A percentile compares a stretch with the other conserved stretches of the same genome.
Evolutionary conservation across 2,113 vertebrate genomes (phyloP).

Genomic region (Lepidothrix coronata): DNA sequence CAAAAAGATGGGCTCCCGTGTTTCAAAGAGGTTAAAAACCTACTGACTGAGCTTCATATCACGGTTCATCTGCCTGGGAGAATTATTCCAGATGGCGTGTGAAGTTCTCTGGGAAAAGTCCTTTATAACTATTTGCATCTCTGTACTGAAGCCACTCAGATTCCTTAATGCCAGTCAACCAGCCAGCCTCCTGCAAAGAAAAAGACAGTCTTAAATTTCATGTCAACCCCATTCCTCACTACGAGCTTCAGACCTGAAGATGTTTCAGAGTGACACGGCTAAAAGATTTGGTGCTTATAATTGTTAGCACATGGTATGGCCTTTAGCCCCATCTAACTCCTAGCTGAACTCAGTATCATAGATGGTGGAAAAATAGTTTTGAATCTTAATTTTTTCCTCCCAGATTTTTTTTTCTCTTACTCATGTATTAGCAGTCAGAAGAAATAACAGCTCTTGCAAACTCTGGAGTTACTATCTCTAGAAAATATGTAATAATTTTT

Average conservation of each 20-base stretch:
- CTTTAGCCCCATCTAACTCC: background rate
- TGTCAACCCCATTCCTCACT: background rate
- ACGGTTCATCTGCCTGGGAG: background rate
- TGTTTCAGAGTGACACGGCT: background rate
- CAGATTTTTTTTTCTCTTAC: background rate
- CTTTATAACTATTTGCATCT: constrained; percentile 77
- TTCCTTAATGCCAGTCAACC: constrained; percentile 92
- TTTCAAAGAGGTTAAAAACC: constrained; percentile 66
- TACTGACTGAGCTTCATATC: constrained; percentile 32
- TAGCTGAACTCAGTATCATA: background rate
- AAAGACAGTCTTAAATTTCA: background rate
- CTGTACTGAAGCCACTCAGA: constrained; percentile 86
- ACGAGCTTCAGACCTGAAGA: background rate
- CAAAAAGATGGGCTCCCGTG: constrained; percentile 62
- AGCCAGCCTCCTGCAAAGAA: constrained; percentile 90
- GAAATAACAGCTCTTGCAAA: background rate
- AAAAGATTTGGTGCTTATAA: background rate
- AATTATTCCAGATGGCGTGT: constrained; percentile 82
- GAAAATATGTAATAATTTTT: background rate
- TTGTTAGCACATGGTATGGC: rapidly evolving
- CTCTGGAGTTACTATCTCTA: background rate
- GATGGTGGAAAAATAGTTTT: background rate
- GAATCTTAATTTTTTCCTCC: background rate
- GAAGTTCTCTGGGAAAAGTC: constrained; percentile 97
- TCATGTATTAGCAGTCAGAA: background rate